Base-by-base conservation (phyloP, 2,113 vertebrate genomes). In the Epinephelus cyanopodus region DNA sequence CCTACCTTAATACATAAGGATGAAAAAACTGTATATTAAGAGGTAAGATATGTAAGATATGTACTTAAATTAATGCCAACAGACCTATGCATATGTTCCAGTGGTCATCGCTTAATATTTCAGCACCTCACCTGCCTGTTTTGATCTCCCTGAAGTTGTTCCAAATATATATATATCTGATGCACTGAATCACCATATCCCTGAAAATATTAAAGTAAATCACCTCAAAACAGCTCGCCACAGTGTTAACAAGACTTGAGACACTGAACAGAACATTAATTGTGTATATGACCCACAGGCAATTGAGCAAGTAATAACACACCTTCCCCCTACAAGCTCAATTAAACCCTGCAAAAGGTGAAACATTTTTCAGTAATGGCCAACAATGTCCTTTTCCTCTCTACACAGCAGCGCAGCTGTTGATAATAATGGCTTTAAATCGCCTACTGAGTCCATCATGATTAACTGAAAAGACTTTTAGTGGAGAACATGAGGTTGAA, bases 251-350 rank as follows among this genome's bases (percentile, higher is more conserved):
- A 78, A 73, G 57, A 58, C 52, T 67, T 12, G 54, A 75, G 37
- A 73, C 45, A 60, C 75, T 52, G 62, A 74, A 61, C 29, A 84
- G 57, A 80, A 78, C 77, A 84, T 84, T 86, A 84, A 86, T 79
- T 57, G 77, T 74, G 70, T 66, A 23, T 79, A 75, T 84, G 84
- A 72, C 80, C 86, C 66, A 13, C 65, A 85, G 69, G 76, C 87
- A 74, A 70, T 81, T 90, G 81, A 85, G 77, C 65, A 81, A 81
- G 72, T 82, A 80, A 89, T 84, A 85, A 74, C 61, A 87, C 70
- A 79, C 78, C 74, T 85, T 88, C 88, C 64, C 84, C 81, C 81
- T 83, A 54, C 71, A 90, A 77, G 87, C 86, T 88, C 85, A 77
- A 83, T 92, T 94, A 90, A 82, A 87, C 80, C 48, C 50, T 3